Evolutionary conservation across 2,888 invertebrate species (phyloP).

Genomic region (Xylocampa areola): DNA sequence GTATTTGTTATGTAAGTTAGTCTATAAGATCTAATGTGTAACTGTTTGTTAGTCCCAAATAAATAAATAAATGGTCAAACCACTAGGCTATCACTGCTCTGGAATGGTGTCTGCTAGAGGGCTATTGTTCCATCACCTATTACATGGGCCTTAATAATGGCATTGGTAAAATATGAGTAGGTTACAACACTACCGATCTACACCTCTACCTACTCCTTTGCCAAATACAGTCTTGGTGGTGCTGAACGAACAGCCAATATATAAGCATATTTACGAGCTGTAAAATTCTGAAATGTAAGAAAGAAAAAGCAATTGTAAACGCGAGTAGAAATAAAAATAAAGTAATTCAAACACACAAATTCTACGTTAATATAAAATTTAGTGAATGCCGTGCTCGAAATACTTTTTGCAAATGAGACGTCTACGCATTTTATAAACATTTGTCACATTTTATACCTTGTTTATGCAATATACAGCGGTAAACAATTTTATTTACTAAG

Average conservation of each 20-base stretch:
- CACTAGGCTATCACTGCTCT: too few species aligned
- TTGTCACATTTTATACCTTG: constrained; percentile 41
- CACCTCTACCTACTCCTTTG: too few species aligned
- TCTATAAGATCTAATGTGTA: too few species aligned
- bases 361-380: constrained; percentile 42
- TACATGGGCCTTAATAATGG: too few species aligned
- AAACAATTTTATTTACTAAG: constrained; percentile 62
- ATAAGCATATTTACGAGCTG: constrained; percentile 18
- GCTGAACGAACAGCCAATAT: not conserved
- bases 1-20: too few species aligned
- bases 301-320: constrained; percentile 29
- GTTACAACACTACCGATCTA: too few species aligned
- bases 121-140: too few species aligned
- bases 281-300: constrained; percentile 15
- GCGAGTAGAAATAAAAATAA: constrained; percentile 27
- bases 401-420: constrained; percentile 34
- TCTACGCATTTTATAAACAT: constrained; percentile 42
- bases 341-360: constrained; percentile 42
- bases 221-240: too few species aligned
- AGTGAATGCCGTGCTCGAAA: constrained; percentile 19
- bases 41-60: too few species aligned
- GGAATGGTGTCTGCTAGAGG: too few species aligned
- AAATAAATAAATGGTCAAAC: too few species aligned
- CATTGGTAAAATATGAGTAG: too few species aligned
- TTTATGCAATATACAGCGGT: constrained; percentile 44